Percentiles rank a stretch among this genome's conserved stretches.
These are phyloP conservation scores for Cynopterus brachyotis DNA, from an alignment of 2,113 vertebrate genomes.

Conservation along the genomic window DNA sequence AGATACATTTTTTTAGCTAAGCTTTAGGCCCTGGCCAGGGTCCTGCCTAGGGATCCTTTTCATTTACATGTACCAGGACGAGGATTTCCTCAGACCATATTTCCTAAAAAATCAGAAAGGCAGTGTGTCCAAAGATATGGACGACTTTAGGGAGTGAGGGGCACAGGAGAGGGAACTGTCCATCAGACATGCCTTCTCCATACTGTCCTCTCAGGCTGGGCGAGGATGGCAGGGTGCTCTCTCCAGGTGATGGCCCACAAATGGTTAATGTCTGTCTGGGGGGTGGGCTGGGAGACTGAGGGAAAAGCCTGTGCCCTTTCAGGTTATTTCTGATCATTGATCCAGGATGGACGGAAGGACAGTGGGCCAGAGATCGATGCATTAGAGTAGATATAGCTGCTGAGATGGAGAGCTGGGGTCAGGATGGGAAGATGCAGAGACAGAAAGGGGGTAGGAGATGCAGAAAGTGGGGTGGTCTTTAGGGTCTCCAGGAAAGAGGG, in stretches of 20 bases:
- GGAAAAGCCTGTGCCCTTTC: slow-evolving; percentile 33
- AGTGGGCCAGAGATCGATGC: slow-evolving; percentile 56
- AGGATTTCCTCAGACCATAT: neutral
- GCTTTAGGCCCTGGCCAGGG: neutral
- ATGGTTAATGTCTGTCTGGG: neutral
- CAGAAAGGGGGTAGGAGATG: neutral
- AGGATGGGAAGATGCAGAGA: neutral
- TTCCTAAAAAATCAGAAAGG: slow-evolving; percentile 6
- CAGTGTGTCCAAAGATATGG: neutral
- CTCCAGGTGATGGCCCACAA: neutral
- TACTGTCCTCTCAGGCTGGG: neutral
- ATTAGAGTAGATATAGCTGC: neutral
- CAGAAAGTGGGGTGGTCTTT: neutral
- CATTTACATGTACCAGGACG: neutral
- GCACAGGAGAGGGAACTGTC: no score
- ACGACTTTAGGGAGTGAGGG: neutral
- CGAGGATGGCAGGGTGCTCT: neutral
- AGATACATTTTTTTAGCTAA: neutral
- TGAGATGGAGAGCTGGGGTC: neutral
- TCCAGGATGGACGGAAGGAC: slow-evolving; percentile 56
- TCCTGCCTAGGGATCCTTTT: neutral
- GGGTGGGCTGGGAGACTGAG: neutral
- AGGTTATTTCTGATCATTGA: slow-evolving; percentile 72
- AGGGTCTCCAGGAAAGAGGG: neutral
- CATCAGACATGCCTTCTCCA: neutral